Evolutionary conservation across 2,888 invertebrate species (phyloP), one percentile per base, ranked within the genome.

Genomic region (Hipparchia sbordonii): DNA sequence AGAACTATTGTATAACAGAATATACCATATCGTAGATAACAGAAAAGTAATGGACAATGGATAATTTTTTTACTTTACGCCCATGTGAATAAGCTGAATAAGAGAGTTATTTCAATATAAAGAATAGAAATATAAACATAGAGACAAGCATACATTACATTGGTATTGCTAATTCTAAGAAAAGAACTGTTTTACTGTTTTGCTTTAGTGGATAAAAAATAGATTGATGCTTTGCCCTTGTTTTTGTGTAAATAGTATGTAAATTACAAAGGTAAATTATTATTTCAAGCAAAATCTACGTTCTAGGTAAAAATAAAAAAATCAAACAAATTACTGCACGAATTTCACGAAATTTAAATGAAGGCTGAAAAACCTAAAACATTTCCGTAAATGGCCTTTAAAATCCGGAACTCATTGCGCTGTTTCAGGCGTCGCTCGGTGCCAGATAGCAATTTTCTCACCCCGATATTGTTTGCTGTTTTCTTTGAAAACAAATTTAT

Each of bases 401-500:
- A 73, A 61, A 73, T 52, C 51, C 65, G 65, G 33, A 52, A 65
- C 63, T 63, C 10, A 59, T 13, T 67, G 67, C 61, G 51, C 52
- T 59, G 48, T 71, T 67, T 73, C 67, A 60, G 69, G 59, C 63
- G 65, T 51, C 6, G 52, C n/a, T 39, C 39, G 68, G 54, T 69
- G 62, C 66, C 63, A 67, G 69, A 73, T 72, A 71, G 73, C 71
- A 70, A 72, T 73, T 67, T 75, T 71, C 71, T 72, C 72, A 68
- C 60, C 73, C 54, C 73, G 66, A 75, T 72, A 71, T 73, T 73
- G 74, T 75, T 73, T 72, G 70, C 67, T 72, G 56, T 73, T 72
- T 72, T 60, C 69, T 62, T 70, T 61, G 52, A 45, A 70, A 61
- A 62, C 62, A 54, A 61, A 61, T 70, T 70, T 65, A 39, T 12